phyloP scores from a whole-genome alignment of 1,140 invertebrate species.

The Theocolax elegans region DNA sequence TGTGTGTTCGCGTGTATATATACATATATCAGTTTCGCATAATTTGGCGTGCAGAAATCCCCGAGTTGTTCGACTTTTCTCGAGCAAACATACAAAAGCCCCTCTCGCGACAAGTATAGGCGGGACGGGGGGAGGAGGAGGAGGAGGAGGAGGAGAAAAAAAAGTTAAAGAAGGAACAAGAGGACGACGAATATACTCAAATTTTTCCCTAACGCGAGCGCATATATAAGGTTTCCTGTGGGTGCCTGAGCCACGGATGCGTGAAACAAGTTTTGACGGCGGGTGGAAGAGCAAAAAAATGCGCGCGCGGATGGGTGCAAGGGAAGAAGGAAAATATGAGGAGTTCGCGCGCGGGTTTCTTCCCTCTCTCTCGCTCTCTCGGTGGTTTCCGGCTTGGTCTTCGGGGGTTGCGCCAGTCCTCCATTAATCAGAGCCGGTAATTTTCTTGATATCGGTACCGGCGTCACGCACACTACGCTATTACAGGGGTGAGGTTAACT shows the following conservation, averaged over 20 bases:
- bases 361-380: background rate
- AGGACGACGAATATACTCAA: background rate
- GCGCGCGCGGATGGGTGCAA: too few relatives aligned
- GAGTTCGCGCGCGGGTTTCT: background rate
- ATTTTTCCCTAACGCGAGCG: slow-evolving; percentile 17
- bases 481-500: background rate
- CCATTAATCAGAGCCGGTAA: slow-evolving; percentile 42
- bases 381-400: too few relatives aligned
- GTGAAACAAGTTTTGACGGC: slow-evolving; percentile 49
- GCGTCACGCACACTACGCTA: background rate
- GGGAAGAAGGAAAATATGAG: slow-evolving; percentile 7
- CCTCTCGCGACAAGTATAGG: too few relatives aligned
- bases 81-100: too few relatives aligned
- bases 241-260: slow-evolving; percentile 36
- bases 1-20: too few relatives aligned
- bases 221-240: slow-evolving; percentile 6
- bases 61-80: too few relatives aligned
- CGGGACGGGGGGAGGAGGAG: too few relatives aligned
- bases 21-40: slow-evolving; percentile 22
- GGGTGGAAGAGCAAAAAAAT: slow-evolving; percentile 12
- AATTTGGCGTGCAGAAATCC: background rate
- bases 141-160: too few relatives aligned
- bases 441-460: slow-evolving; percentile 35
- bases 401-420: background rate
- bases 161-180: background rate